phyloP scores from a whole-genome alignment of 1,140 invertebrate species.

The Sinella curviseta region DNA sequence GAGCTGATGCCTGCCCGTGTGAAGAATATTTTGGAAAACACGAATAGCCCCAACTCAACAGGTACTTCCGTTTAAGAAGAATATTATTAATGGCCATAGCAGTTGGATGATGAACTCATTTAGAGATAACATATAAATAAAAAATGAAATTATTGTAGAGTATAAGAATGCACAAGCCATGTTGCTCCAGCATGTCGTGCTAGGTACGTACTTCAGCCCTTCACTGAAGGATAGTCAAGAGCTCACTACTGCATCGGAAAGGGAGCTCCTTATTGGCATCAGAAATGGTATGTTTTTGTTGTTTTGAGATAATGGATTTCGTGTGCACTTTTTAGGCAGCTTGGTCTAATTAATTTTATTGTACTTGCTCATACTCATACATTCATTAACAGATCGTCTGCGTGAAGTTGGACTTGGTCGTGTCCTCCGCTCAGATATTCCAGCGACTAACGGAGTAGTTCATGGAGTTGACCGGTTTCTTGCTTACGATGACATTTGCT shows the following conservation, averaged over 20 bases:
- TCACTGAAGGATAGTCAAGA: constrained; percentile 49
- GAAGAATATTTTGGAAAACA: constrained; percentile 41
- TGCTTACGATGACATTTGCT: constrained; percentile 48
- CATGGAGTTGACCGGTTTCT: constrained; percentile 49
- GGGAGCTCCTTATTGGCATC: constrained; percentile 47
- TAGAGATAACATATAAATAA: no score
- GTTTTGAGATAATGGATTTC: constrained; percentile 8
- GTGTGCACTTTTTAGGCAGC: constrained; percentile 2
- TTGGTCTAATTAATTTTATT: neutral
- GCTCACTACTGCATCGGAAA: constrained; percentile 47
- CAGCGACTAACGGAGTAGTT: constrained; percentile 50
- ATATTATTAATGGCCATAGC: no score
- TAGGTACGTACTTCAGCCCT: constrained; percentile 48
- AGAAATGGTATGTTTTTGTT: constrained; percentile 47
- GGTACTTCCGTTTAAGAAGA: constrained; percentile 30
- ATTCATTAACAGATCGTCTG: constrained; percentile 44
- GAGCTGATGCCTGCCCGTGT: constrained; percentile 44
- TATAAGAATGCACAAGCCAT: constrained; percentile 44
- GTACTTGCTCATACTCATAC: neutral
- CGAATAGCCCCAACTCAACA: constrained; percentile 33
- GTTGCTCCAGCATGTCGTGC: constrained; percentile 47
- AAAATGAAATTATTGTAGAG: neutral
- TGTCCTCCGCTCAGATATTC: constrained; percentile 48
- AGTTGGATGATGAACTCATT: no score
- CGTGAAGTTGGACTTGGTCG: constrained; percentile 48